These are phyloP conservation scores for Spongia lamella DNA, from an alignment of 37 sponge, comb jelly and placozoan genomes.

Conservation along the genomic window DNA sequence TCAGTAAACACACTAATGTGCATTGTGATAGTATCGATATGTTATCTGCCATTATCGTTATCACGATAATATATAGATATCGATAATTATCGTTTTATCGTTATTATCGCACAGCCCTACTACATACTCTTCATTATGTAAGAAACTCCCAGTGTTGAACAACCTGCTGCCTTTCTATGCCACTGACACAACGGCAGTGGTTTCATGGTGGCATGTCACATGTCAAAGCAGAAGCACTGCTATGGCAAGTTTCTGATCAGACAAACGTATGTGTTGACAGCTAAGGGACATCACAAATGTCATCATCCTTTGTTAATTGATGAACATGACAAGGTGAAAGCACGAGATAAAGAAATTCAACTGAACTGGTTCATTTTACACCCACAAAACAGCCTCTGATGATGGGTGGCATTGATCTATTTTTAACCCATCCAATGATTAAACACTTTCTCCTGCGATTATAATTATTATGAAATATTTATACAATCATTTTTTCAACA, in stretches of 20 bases:
- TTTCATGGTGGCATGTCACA: constrained; percentile 77
- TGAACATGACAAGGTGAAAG: constrained; percentile 81
- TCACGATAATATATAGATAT: no score
- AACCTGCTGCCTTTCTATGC: constrained; percentile 2
- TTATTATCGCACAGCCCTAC: no score
- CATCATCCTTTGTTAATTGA: constrained; percentile 84
- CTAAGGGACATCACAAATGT: constrained; percentile 40
- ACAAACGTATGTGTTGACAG: constrained; percentile 85
- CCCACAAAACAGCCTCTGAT: constrained; percentile 43
- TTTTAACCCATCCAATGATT: constrained; percentile 49
- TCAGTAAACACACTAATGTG: no score
- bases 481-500: no score
- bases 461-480: no score
- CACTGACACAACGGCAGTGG: constrained; percentile 43
- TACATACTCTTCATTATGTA: no score
- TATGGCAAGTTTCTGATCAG: constrained; percentile 87
- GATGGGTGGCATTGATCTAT: constrained; percentile 60
- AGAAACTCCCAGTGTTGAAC: no score
- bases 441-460: no score
- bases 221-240: constrained; percentile 63
- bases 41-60: no score
- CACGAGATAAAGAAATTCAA: constrained; percentile 72
- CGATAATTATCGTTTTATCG: no score
- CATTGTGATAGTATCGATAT: no score
- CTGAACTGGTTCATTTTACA: constrained; percentile 65